These are phyloP conservation scores for Malaclemys terrapin DNA, from an alignment of 2,113 vertebrate genomes.

Conservation along the genomic window DNA sequence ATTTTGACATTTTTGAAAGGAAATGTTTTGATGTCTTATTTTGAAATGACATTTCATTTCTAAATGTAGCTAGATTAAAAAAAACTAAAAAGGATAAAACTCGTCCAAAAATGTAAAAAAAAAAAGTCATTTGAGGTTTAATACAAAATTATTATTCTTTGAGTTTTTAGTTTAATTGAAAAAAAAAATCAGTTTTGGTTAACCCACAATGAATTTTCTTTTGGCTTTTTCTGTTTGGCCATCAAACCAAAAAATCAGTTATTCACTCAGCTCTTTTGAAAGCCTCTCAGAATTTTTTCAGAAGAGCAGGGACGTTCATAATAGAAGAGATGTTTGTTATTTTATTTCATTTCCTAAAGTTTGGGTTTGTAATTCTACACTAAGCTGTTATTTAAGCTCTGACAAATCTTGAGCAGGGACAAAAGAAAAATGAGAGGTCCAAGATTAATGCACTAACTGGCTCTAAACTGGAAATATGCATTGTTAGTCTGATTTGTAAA, in stretches of 20 bases:
- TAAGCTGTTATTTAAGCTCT: not conserved
- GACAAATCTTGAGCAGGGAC: not conserved
- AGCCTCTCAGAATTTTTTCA: not conserved
- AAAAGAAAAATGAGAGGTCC: not conserved
- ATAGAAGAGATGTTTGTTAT: not conserved
- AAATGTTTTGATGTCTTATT: not conserved
- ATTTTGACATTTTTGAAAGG: not conserved
- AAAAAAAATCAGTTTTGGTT: not conserved
- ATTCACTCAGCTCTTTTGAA: not conserved
- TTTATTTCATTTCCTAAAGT: not conserved
- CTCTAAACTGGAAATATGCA: not conserved
- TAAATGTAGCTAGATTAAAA: not conserved
- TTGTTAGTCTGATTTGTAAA: not conserved
- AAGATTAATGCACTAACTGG: not conserved
- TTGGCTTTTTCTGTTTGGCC: not conserved
- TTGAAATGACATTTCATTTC: not conserved
- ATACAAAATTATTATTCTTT: not conserved
- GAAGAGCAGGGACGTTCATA: not conserved
- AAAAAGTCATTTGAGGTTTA: not conserved
- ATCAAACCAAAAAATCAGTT: not conserved
- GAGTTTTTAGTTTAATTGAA: too few species aligned
- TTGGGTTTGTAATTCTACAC: not conserved
- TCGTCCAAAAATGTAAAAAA: not conserved
- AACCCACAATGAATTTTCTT: not conserved
- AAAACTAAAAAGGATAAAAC: not conserved